phyloP scores from a whole-genome alignment of 92 coral and sea anemone genomes.

The Bergia sp. region DNA sequence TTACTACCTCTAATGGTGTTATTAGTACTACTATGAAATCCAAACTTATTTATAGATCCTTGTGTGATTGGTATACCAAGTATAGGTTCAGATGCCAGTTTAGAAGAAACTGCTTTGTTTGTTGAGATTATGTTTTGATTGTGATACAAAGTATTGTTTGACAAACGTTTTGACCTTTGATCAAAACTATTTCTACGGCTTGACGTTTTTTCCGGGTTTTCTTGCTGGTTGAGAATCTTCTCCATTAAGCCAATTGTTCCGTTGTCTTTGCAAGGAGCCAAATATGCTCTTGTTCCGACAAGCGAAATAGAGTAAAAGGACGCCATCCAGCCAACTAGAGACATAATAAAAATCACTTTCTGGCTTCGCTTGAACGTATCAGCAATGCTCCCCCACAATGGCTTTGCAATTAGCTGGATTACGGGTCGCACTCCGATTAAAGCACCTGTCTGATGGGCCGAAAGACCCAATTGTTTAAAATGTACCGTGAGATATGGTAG shows the following conservation, averaged over 20 bases:
- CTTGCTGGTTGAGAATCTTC: constrained; percentile 53
- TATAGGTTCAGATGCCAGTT: not conserved
- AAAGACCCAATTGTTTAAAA: constrained; percentile 93
- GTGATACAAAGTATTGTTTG: not conserved
- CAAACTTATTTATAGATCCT: not conserved
- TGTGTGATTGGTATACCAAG: not conserved
- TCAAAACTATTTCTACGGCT: not conserved
- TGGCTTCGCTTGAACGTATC: constrained; percentile 67
- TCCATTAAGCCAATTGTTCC: constrained; percentile 67
- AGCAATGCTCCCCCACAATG: constrained; percentile 87
- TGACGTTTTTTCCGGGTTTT: not conserved
- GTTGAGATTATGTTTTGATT: not conserved
- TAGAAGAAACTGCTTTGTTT: not conserved
- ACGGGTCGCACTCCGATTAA: constrained; percentile 86
- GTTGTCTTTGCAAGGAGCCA: constrained; percentile 78
- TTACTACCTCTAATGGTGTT: not conserved
- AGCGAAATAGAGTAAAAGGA: constrained; percentile 78
- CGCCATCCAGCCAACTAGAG: constrained; percentile 82
- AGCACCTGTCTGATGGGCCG: constrained; percentile 90
- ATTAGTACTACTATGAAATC: not conserved
- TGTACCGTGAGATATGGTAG: constrained; percentile 90
- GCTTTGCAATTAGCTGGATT: constrained; percentile 78
- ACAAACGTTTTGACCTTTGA: not conserved
- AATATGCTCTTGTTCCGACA: constrained; percentile 67
- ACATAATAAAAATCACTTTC: constrained; percentile 74